phyloP scores from a whole-genome alignment of 2,888 invertebrate species.

The Drosophila quasianomalipes region DNA sequence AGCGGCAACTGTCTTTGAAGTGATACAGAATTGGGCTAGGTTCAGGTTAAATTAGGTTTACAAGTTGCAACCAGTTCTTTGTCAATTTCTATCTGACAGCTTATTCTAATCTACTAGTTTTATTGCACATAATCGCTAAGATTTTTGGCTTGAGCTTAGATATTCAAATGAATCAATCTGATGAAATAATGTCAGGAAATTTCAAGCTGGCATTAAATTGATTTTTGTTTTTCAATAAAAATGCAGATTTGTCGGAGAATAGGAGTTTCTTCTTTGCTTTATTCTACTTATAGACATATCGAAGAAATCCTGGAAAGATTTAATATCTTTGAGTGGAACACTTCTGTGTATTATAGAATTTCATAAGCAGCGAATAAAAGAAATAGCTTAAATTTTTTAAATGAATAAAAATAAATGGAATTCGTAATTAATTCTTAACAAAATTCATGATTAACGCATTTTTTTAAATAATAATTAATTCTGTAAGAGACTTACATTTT shows the following conservation, averaged over 20 bases:
- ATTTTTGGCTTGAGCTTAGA: background rate
- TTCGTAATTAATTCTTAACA: background rate
- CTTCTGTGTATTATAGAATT: background rate
- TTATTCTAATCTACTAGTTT: background rate
- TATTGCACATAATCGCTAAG: background rate
- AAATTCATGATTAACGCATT: background rate
- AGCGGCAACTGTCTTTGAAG: slow-evolving; percentile 50
- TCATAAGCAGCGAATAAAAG: background rate
- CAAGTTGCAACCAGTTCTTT: background rate
- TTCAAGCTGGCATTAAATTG: background rate
- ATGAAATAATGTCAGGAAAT: background rate
- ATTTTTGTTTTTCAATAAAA: background rate
- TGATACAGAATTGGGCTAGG: slow-evolving; percentile 52
- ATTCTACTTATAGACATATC: background rate
- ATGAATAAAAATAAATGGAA: background rate
- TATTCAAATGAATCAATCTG: background rate
- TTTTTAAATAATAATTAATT: too few species aligned
- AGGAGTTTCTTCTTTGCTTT: background rate
- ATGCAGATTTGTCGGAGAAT: too few species aligned
- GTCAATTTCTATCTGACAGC: background rate
- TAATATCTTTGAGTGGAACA: background rate
- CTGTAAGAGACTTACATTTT: background rate
- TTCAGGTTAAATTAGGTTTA: slow-evolving; percentile 38
- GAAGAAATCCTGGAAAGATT: background rate
- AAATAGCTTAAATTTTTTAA: background rate